Percentiles rank a stretch among this genome's conserved stretches.
These are phyloP conservation scores for Apeltes quadracus DNA, from an alignment of 2,113 vertebrate species.

Conservation along the genomic window DNA sequence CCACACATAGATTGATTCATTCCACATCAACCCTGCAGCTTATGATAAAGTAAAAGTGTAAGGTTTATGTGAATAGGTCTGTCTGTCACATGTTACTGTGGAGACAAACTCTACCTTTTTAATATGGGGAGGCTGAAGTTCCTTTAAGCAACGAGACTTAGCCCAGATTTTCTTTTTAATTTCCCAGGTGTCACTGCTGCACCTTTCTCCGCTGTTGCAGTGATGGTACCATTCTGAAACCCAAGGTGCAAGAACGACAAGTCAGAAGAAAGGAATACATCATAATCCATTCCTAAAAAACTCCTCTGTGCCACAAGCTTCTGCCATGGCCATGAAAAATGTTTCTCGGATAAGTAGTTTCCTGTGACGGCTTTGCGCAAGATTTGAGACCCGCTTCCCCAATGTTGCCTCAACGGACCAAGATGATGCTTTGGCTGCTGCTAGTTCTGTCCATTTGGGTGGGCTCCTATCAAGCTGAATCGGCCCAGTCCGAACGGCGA, in stretches of 20 bases:
- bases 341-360: conserved; percentile 29
- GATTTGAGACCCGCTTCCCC: conserved; percentile 23
- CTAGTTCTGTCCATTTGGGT: conserved; percentile 74
- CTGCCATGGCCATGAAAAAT: conserved; percentile 59
- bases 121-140: conserved; percentile 23
- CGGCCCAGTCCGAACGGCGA: conserved; percentile 89
- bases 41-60: background rate
- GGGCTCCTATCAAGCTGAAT: conserved; percentile 72
- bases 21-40: background rate
- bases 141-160: conserved; percentile 41
- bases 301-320: conserved; percentile 22
- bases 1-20: background rate
- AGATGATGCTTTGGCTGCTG: conserved; percentile 86
- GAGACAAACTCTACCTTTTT: conserved; percentile 46
- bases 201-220: conserved; percentile 36
- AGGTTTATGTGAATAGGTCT: conserved; percentile 51
- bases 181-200: conserved; percentile 46
- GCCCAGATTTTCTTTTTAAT: conserved; percentile 42
- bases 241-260: conserved; percentile 5
- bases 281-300: conserved; percentile 5
- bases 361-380: conserved; percentile 43
- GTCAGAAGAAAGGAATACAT: conserved; percentile 23
- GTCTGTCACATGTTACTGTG: conserved; percentile 45
- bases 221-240: conserved; percentile 55
- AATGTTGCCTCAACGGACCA: conserved; percentile 57